These are phyloP conservation scores for Holothuria leucospilota DNA, from an alignment of 53 echinoderm and acorn worm genomes.

Conservation along the genomic window DNA sequence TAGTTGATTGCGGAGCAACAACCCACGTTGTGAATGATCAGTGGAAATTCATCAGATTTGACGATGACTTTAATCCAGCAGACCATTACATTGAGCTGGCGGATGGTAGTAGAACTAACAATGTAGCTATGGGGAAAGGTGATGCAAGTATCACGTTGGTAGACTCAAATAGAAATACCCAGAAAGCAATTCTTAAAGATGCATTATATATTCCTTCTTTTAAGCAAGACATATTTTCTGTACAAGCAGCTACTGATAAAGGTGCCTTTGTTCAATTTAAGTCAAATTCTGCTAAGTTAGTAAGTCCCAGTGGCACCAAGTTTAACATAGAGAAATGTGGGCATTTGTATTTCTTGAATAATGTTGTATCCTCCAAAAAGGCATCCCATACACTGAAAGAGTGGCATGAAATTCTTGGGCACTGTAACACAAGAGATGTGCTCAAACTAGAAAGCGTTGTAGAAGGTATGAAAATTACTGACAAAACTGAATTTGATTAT, in stretches of 20 bases:
- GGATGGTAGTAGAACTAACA: slow-evolving; percentile 46
- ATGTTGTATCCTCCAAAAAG: not conserved
- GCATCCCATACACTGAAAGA: slow-evolving; percentile 13
- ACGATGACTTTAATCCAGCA: slow-evolving; percentile 21
- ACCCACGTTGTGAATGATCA: slow-evolving; percentile 40
- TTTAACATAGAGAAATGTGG: slow-evolving; percentile 46
- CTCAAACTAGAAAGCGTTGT: slow-evolving; percentile 44
- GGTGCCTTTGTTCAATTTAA: slow-evolving; percentile 35
- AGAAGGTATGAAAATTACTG: slow-evolving; percentile 53
- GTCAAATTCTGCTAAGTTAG: not conserved
- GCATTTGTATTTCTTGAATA: slow-evolving; percentile 39
- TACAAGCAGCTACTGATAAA: slow-evolving; percentile 34
- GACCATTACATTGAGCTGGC: slow-evolving; percentile 51
- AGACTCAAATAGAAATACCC: slow-evolving; percentile 6
- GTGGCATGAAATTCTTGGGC: slow-evolving; percentile 56
- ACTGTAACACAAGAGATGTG: slow-evolving; percentile 44
- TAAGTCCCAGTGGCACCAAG: slow-evolving; percentile 1
- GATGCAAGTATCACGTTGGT: slow-evolving; percentile 11
- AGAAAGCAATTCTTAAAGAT: slow-evolving; percentile 22
- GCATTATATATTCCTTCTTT: slow-evolving; percentile 44
- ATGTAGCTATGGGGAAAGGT: slow-evolving; percentile 15
- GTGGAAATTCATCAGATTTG: slow-evolving; percentile 33
- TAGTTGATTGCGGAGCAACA: slow-evolving; percentile 55
- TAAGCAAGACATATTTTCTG: slow-evolving; percentile 44
- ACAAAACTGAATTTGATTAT: slow-evolving; percentile 35